phyloP scores from a whole-genome alignment of 2,113 vertebrate genomes.

The Misgurnus anguillicaudatus region DNA sequence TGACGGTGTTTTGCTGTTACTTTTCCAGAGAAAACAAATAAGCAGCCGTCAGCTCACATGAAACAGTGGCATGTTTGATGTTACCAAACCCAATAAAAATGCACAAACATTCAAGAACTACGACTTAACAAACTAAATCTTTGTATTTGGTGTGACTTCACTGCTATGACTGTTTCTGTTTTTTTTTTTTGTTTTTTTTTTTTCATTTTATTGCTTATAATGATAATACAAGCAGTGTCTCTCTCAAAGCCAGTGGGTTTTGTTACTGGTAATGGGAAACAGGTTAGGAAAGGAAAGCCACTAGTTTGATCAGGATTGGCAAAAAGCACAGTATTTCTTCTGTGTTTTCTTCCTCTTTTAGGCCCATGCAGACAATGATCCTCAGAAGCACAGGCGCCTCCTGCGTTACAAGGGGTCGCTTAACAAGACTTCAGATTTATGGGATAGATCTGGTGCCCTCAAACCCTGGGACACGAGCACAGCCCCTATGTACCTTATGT shows the following conservation, averaged over 20 bases:
- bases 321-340: constrained; percentile 30
- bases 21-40: constrained; percentile 38
- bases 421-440: constrained; percentile 29
- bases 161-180: constrained; percentile 4
- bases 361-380: constrained; percentile 14
- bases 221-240: constrained; percentile 4
- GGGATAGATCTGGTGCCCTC: constrained; percentile 6
- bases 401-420: constrained; percentile 11
- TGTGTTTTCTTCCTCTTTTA: neutral
- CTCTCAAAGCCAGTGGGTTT: neutral
- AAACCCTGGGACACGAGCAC: neutral
- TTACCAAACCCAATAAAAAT: constrained; percentile 17
- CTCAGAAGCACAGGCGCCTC: constrained; percentile 30
- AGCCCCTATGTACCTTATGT: neutral
- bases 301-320: constrained; percentile 15
- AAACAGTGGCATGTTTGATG: constrained; percentile 1
- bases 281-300: constrained; percentile 11
- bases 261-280: constrained; percentile 35
- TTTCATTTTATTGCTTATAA: neutral
- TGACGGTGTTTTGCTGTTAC: constrained; percentile 58
- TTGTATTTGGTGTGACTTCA: constrained; percentile 24
- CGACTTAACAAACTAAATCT: neutral
- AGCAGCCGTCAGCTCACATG: constrained; percentile 34
- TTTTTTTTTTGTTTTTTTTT: neutral
- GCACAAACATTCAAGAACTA: constrained; percentile 10